These are phyloP conservation scores for Acomys russatus DNA, from an alignment of 2,797 vertebrate genomes.

Conservation along the genomic window DNA sequence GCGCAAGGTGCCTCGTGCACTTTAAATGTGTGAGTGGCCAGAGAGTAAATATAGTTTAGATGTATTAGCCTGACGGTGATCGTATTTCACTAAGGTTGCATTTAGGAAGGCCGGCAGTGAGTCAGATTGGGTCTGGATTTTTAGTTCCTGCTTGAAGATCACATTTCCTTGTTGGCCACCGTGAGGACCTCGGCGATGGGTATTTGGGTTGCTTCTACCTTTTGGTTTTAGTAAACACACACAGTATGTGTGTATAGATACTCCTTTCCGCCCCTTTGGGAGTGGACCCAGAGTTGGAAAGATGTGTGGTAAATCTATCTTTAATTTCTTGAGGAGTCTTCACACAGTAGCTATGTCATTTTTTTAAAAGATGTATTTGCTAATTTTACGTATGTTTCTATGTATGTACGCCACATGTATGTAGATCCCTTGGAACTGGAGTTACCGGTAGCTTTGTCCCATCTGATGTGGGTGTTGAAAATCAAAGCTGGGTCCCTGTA, in stretches of 20 bases:
- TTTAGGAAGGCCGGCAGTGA: background rate
- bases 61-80: background rate
- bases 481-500: background rate
- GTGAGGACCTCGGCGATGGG: accelerated
- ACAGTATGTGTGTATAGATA: background rate
- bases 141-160: background rate
- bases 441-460: background rate
- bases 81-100: background rate
- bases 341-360: no score
- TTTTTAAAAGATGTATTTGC: background rate
- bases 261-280: background rate
- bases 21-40: background rate
- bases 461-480: background rate
- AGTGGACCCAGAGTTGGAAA: background rate
- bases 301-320: background rate
- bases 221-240: background rate
- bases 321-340: background rate
- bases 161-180: background rate
- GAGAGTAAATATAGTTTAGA: background rate
- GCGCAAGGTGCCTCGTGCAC: background rate
- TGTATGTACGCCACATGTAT: no score
- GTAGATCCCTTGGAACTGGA: background rate
- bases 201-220: background rate
- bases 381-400: background rate
- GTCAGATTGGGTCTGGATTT: background rate